Conservation (phyloP, 92 coral and sea anemone genomes). For the Galaxea fascicularis region DNA sequence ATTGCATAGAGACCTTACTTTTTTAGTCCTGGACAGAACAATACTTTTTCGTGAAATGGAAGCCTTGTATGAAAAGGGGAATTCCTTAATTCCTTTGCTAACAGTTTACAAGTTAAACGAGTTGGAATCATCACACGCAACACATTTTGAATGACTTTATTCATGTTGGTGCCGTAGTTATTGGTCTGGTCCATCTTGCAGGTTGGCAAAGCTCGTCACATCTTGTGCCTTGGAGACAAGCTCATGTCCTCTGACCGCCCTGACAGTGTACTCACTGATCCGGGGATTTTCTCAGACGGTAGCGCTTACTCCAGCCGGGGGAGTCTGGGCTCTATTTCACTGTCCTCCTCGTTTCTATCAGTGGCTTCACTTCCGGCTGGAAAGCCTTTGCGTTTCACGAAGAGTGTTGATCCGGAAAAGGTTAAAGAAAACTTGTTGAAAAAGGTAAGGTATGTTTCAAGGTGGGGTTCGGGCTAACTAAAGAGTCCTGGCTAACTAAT, state of each 20-base stretch:
- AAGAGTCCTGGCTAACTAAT: too few species aligned
- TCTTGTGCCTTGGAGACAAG: constrained; percentile 78
- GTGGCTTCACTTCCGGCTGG: constrained; percentile 89
- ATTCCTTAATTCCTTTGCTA: too few species aligned
- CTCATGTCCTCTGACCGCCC: constrained; percentile 78
- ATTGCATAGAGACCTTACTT: too few species aligned
- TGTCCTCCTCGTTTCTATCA: constrained; percentile 84
- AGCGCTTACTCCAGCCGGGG: constrained; percentile 69
- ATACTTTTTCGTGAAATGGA: too few species aligned
- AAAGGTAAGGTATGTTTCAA: constrained; percentile 55
- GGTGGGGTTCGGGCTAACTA: neutral
- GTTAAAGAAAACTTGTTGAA: constrained; percentile 71
- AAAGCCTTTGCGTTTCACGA: constrained; percentile 72
- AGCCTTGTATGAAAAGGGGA: too few species aligned
- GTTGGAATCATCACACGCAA: too few species aligned
- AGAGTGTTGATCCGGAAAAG: constrained; percentile 74
- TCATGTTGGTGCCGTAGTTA: too few species aligned
- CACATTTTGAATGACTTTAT: too few species aligned
- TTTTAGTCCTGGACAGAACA: too few species aligned
- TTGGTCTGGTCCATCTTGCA: constrained; percentile 8
- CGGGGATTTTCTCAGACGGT: constrained; percentile 66
- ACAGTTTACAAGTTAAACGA: too few species aligned
- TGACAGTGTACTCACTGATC: constrained; percentile 55
- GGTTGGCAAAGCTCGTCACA: constrained; percentile 96
- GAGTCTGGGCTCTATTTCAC: constrained; percentile 70